Conservation (phyloP, 2,888 invertebrate species). For the Lucinisca nassula region DNA sequence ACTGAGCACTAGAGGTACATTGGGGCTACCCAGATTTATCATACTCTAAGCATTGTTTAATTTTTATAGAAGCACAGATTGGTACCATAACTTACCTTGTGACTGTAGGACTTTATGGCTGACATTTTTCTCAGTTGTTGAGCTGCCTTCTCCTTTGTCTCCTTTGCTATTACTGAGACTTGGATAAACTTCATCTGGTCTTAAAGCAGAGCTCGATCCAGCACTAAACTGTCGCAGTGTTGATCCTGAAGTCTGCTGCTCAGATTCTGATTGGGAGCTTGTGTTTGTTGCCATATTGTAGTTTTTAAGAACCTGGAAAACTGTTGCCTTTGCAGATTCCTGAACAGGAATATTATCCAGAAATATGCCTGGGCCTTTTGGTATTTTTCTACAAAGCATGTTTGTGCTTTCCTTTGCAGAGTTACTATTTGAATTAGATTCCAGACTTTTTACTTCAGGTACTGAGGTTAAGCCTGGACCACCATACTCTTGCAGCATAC, state of each 20-base stretch:
- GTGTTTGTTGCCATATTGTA: background rate
- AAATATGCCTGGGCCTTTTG: background rate
- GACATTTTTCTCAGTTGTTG: background rate
- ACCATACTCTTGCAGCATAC: conserved; percentile 61
- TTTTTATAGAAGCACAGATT: too few species aligned
- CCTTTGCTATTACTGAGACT: background rate
- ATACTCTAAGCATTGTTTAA: too few species aligned
- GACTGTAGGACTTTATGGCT: conserved; percentile 58
- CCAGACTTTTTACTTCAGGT: background rate
- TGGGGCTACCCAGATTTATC: too few species aligned
- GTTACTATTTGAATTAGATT: background rate
- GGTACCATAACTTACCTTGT: too few species aligned
- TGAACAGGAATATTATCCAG: background rate
- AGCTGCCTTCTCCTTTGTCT: background rate
- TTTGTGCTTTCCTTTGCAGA: background rate
- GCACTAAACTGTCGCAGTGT: conserved; percentile 22
- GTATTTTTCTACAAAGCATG: background rate
- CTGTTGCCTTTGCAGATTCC: background rate
- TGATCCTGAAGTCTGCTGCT: background rate
- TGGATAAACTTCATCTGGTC: conserved; percentile 63
- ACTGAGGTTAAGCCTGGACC: conserved; percentile 56
- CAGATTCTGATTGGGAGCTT: background rate
- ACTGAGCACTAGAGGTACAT: too few species aligned
- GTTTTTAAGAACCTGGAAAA: background rate
- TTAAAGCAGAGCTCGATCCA: conserved; percentile 39